phyloP scores from a whole-genome alignment of 2,113 vertebrate genomes.

The Aythya baeri region DNA sequence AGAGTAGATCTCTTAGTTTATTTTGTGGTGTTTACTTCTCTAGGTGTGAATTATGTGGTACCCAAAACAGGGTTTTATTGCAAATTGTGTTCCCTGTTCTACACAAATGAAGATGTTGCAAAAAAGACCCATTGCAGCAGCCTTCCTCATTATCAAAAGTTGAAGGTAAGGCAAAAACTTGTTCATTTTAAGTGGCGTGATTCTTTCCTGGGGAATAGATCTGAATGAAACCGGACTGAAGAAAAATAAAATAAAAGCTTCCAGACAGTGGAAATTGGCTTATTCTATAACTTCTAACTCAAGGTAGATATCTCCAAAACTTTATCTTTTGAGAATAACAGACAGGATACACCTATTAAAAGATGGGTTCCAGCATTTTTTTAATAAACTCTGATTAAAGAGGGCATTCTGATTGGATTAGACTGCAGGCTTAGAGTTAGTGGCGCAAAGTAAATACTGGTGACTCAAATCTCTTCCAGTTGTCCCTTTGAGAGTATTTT shows the following conservation, averaged over 20 bases:
- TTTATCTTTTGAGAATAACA: neutral
- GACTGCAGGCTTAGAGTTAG: constrained; percentile 20
- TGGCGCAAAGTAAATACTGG: neutral
- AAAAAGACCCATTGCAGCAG: constrained; percentile 97
- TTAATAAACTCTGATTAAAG: neutral
- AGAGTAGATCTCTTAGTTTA: constrained; percentile 69
- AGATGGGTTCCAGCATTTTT: neutral
- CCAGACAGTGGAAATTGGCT: constrained; percentile 60
- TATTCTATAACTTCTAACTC: neutral
- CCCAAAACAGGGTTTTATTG: constrained; percentile 98
- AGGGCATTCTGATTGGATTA: neutral
- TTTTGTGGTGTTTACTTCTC: constrained; percentile 74
- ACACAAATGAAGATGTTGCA: constrained; percentile 94
- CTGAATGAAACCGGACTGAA: neutral
- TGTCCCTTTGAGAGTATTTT: neutral
- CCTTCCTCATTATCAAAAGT: constrained; percentile 92
- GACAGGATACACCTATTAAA: neutral
- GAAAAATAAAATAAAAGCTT: neutral
- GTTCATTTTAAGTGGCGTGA: constrained; percentile 68
- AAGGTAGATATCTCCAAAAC: neutral
- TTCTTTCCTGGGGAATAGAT: constrained; percentile 63
- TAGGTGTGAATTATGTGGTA: constrained; percentile 94
- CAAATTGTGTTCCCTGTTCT: constrained; percentile 96
- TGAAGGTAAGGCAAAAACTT: constrained; percentile 88
- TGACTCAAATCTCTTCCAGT: neutral